phyloP scores from a whole-genome alignment of 30 jellyfish, hydroid and myxozoan genomes.

The Pseudorhiza aurosa region DNA sequence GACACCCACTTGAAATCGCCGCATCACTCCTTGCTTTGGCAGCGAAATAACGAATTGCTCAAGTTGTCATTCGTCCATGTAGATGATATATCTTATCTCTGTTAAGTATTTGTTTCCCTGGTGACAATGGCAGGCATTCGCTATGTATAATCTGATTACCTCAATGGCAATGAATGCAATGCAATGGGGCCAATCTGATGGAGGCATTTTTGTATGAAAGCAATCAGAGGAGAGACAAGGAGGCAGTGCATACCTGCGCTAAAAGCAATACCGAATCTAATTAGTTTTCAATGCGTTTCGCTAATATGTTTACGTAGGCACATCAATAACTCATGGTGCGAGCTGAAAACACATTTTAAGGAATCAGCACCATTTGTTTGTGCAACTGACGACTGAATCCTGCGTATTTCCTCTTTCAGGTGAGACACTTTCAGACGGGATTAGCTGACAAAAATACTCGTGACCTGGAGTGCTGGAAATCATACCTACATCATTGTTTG shows the following conservation, averaged over 20 bases:
- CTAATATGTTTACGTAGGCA: constrained; percentile 37
- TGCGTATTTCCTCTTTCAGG: constrained; percentile 24
- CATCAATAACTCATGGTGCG: constrained; percentile 31
- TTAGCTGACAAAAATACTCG: background rate
- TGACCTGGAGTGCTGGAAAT: background rate
- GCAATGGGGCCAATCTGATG: background rate
- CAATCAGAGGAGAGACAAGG: background rate
- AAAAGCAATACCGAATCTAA: constrained; percentile 9
- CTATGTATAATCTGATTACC: background rate
- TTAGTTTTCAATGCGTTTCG: constrained; percentile 1
- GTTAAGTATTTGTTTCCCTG: background rate
- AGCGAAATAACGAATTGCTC: no score
- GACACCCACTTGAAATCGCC: no score
- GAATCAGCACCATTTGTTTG: background rate
- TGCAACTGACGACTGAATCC: background rate
- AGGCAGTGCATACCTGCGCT: constrained; percentile 21
- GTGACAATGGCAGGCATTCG: background rate
- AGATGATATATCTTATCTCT: constrained; percentile 1
- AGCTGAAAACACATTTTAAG: background rate
- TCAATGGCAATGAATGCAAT: background rate
- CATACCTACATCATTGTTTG: background rate
- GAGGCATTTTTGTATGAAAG: background rate
- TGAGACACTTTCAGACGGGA: constrained; percentile 25
- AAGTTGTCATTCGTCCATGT: no score
- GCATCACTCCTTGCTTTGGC: no score